Evolutionary conservation across 2,797 vertebrate genomes (phyloP), one percentile per base, ranked within the genome.

Genomic region (Pelodytes ibericus): DNA sequence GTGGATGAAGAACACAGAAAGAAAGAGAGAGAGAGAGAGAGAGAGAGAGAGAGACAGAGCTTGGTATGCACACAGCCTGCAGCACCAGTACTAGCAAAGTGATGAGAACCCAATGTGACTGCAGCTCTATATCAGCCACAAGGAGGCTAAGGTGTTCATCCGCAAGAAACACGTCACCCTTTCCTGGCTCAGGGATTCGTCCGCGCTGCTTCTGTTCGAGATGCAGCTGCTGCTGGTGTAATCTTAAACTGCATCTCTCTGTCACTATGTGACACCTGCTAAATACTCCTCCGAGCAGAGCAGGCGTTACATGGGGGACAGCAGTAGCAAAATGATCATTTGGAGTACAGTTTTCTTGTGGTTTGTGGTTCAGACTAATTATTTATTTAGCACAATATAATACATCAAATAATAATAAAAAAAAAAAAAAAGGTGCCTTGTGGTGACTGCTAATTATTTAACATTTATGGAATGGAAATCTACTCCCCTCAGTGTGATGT

Each of bases 71-170:
- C 58, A 65, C 58, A 58, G 67, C 68, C 44, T 27, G 66, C 73
- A 62, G 65, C 66, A 56, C 65, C 75, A 68, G 75, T 60, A 39
- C 69, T 18, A 30, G 75, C 62, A 72, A 68, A 78, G 70, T 78
- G 75, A 67, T 68, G 75, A 41, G 62, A 44, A 68, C 25, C 64
- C 70, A 36, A 39, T 22, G 22, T 39, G 69, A 78, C 75, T 78
- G 75, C 75, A 72, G 75, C 75, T 78, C 75, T 78, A 78, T 78
- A 78, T 72, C 70, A 56, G 69, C 75, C 75, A 78, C 75, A 60
- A 78, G 75, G 75, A 51, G 75, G 75, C 75, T 20, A 78, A 78
- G 75, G 75, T 78, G 75, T 78, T 78, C 75, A 72, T 78, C 69
- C 75, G 75, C 75, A 61, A 72, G 56, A 68, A 72, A 33, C 61